A percentile compares a stretch with the other conserved stretches of the same genome.
Evolutionary conservation across 2,888 invertebrate genomes (phyloP).

Genomic region (Drosophila nr. perissopoda): DNA sequence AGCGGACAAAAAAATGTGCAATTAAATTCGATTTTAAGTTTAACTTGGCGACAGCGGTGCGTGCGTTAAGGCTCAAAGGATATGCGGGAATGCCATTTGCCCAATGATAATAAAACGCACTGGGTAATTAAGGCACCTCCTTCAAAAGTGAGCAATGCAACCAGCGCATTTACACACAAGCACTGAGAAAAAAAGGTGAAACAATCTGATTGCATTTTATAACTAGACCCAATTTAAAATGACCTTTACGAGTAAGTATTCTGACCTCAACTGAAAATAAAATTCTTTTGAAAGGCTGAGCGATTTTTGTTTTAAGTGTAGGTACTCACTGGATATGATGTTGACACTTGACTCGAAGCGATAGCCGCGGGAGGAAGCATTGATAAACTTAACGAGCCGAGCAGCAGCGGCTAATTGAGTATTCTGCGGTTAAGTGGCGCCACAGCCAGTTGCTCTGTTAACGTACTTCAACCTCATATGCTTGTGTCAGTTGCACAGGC

Average conservation of each 20-base stretch:
- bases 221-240: not conserved
- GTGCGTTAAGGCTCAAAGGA: conserved; percentile 47
- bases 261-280: not conserved
- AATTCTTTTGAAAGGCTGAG: not conserved
- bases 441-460: conserved; percentile 43
- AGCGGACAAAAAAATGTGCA: conserved; percentile 6
- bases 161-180: conserved; percentile 30
- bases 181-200: conserved; percentile 26
- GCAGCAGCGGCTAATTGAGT: conserved; percentile 62
- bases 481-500: conserved; percentile 41
- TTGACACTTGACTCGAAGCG: conserved; percentile 66
- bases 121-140: conserved; percentile 68
- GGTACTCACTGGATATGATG: conserved; percentile 38
- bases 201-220: not conserved
- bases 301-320: conserved; percentile 32
- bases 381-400: conserved; percentile 73
- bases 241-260: not conserved
- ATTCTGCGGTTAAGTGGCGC: conserved; percentile 72
- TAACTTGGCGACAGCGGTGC: conserved; percentile 22
- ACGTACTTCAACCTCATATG: conserved; percentile 60
- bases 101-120: conserved; percentile 57
- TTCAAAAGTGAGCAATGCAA: conserved; percentile 61
- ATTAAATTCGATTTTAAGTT: conserved; percentile 50
- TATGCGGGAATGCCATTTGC: conserved; percentile 36
- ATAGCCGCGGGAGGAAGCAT: conserved; percentile 52